Percentiles rank a stretch among this genome's conserved stretches.
These are phyloP conservation scores for Papio anubis DNA, from an alignment of 2,113 vertebrate species.

Conservation along the genomic window DNA sequence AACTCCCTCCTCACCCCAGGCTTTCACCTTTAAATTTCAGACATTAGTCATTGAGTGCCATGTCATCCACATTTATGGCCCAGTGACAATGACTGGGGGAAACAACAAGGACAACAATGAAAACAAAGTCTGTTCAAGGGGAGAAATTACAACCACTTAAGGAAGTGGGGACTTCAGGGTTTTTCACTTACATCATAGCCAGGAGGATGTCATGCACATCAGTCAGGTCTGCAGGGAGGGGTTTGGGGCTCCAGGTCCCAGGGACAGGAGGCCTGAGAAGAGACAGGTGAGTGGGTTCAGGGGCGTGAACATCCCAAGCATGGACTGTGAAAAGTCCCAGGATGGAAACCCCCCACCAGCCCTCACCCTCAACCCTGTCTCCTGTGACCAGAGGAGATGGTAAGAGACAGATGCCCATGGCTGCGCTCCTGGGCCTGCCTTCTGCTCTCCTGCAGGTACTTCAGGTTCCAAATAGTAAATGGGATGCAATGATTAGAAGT, in stretches of 20 bases:
- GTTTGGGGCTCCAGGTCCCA: fast-evolving
- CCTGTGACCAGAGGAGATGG: fast-evolving
- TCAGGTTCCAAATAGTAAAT: slow-evolving; percentile 1
- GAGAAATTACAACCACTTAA: fast-evolving
- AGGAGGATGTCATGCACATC: fast-evolving
- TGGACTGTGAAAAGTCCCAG: fast-evolving
- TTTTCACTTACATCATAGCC: fast-evolving
- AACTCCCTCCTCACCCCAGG: fast-evolving
- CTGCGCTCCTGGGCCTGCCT: fast-evolving
- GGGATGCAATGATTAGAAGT: slow-evolving; percentile 42
- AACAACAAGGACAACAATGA: too few species aligned
- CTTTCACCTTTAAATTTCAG: fast-evolving
- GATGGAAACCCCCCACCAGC: fast-evolving
- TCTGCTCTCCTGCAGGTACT: neutral
- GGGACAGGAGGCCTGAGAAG: fast-evolving
- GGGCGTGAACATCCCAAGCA: fast-evolving
- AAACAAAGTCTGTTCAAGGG: fast-evolving
- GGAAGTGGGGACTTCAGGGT: neutral
- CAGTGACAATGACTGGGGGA: fast-evolving
- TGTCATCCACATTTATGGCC: fast-evolving
- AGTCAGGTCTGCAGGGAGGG: fast-evolving
- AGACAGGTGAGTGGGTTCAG: fast-evolving
- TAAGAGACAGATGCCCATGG: fast-evolving
- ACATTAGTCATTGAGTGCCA: fast-evolving
- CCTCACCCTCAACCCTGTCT: fast-evolving